These are phyloP conservation scores for Caenorhabditis sp. DNA, from an alignment of 2,888 invertebrate species.

Conservation along the genomic window DNA sequence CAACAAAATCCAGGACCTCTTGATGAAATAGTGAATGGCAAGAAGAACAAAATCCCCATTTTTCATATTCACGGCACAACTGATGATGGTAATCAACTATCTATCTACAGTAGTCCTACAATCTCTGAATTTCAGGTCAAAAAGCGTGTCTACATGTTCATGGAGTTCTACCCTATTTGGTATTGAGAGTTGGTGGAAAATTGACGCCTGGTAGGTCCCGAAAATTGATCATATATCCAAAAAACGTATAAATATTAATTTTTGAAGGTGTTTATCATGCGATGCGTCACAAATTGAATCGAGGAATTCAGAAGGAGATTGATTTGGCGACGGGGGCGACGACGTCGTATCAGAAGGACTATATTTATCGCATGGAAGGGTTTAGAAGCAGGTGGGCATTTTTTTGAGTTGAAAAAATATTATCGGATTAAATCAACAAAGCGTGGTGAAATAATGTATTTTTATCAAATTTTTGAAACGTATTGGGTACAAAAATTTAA, in stretches of 20 bases:
- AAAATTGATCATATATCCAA: no score
- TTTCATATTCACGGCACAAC: slow-evolving; percentile 39
- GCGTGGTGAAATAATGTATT: no score
- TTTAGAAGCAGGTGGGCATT: slow-evolving; percentile 23
- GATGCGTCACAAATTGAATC: slow-evolving; percentile 26
- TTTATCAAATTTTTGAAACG: no score
- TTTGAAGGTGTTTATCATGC: slow-evolving; percentile 11
- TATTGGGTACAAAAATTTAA: no score
- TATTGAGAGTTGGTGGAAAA: slow-evolving; percentile 53
- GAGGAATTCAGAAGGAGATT: slow-evolving; percentile 31
- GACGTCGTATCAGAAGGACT: slow-evolving; percentile 16
- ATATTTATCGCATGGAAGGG: slow-evolving; percentile 37
- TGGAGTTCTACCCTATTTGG: slow-evolving; percentile 61
- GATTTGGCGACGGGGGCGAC: slow-evolving; percentile 13
- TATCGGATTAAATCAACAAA: no score
- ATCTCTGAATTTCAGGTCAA: slow-evolving; percentile 38
- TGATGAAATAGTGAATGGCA: background rate
- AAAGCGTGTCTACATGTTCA: slow-evolving; percentile 65
- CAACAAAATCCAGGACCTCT: slow-evolving; percentile 26
- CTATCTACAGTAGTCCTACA: background rate
- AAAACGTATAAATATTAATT: no score
- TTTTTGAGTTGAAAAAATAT: no score
- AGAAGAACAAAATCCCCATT: slow-evolving; percentile 29
- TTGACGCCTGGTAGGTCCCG: slow-evolving; percentile 25
- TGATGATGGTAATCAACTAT: slow-evolving; percentile 12